A percentile compares a stretch with the other conserved stretches of the same genome.
Evolutionary conservation across 2,113 vertebrate genomes (phyloP).

Genomic region (Lagopus muta): DNA sequence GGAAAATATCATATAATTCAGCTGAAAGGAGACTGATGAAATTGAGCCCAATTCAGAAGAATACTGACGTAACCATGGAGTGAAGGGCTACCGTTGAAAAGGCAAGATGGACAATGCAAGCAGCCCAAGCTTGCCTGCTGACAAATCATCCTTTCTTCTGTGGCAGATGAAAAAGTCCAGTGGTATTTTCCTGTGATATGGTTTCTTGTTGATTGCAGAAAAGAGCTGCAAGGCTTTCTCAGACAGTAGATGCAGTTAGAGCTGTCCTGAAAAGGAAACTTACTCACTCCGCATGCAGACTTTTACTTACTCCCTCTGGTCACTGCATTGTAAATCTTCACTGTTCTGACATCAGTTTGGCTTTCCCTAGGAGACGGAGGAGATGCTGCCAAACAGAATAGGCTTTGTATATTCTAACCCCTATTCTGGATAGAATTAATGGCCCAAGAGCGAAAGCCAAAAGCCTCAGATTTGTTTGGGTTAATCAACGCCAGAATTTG

Average conservation of each 20-base stretch:
- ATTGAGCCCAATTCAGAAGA: slow-evolving; percentile 5
- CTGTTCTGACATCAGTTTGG: slow-evolving; percentile 49
- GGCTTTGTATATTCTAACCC: slow-evolving; percentile 56
- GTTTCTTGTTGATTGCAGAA: slow-evolving; percentile 17
- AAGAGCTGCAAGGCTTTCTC: neutral
- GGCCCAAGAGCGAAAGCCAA: slow-evolving; percentile 50
- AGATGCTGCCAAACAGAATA: slow-evolving; percentile 49
- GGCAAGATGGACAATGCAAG: neutral
- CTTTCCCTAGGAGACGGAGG: slow-evolving; percentile 29
- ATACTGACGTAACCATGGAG: neutral
- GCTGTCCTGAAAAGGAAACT: slow-evolving; percentile 36
- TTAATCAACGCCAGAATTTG: slow-evolving; percentile 52
- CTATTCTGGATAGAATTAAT: slow-evolving; percentile 45
- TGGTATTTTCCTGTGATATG: neutral
- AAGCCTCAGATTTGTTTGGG: slow-evolving; percentile 65
- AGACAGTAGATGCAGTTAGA: neutral
- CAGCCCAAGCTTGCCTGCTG: neutral
- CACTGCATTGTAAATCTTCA: slow-evolving; percentile 16
- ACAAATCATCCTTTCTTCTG: neutral
- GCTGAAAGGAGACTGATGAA: neutral
- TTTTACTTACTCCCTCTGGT: slow-evolving; percentile 20
- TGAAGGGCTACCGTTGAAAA: neutral
- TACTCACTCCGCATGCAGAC: slow-evolving; percentile 11
- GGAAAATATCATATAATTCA: neutral
- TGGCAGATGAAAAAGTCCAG: neutral